Percentiles rank a stretch among this genome's conserved stretches.
These are phyloP conservation scores for Pimpla rufipes DNA, from an alignment of 2,888 invertebrate species.

Conservation along the genomic window DNA sequence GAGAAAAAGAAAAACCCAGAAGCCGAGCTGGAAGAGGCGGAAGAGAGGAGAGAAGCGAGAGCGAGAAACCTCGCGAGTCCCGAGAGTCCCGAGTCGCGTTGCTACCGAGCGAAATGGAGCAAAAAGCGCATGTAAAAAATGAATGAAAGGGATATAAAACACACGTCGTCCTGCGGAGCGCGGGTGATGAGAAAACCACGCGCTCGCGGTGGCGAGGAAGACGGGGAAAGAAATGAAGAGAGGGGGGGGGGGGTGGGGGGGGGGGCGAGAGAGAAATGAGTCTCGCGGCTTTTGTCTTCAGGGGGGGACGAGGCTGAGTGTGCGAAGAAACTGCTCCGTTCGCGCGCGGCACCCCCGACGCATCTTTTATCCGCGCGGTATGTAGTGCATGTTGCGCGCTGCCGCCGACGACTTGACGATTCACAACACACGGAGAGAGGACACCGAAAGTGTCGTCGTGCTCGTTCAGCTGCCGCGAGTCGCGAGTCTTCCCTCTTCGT, in stretches of 20 bases:
- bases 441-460: background rate
- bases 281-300: conserved; percentile 60
- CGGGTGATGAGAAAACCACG: conserved; percentile 49
- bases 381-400: conserved; percentile 1
- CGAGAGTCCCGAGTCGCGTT: background rate
- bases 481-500: conserved; percentile 26
- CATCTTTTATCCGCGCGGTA: conserved; percentile 1
- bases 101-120: background rate
- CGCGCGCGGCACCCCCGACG: conserved; percentile 14
- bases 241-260: conserved; percentile 43
- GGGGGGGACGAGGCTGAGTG: conserved; percentile 10
- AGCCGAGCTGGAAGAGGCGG: too few species aligned
- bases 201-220: conserved; percentile 54
- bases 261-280: conserved; percentile 56
- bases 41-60: too few species aligned
- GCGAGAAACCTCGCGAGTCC: too few species aligned
- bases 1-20: too few species aligned
- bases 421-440: conserved; percentile 18
- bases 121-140: conserved; percentile 51
- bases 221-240: conserved; percentile 69
- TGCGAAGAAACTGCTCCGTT: conserved; percentile 56
- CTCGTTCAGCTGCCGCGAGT: background rate
- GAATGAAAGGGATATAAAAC: conserved; percentile 58
- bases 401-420: background rate
- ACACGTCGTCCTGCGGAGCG: too few species aligned